Base-by-base conservation (phyloP, 2,113 vertebrate genomes). In the Prinia subflava region DNA sequence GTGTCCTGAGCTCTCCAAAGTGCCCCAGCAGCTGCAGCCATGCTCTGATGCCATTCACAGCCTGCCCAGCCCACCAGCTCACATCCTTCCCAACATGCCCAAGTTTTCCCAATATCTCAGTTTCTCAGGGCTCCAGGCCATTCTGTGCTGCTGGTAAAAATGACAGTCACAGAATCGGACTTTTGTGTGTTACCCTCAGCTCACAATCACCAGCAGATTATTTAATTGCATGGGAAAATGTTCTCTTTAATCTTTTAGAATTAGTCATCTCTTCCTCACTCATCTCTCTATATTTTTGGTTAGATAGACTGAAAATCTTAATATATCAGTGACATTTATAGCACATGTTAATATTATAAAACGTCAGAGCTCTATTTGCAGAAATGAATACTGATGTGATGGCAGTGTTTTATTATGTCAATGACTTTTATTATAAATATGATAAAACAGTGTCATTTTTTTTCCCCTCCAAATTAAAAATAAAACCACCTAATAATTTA, bases 281-380 rank as follows among this genome's bases (percentile, higher is more conserved):
- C 81, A 94, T 96, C 60, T 97, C 69, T 90, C 69, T 92, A 35
- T 97, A 98, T 97, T 98, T 98, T 97, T 97, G 97, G 98, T 97
- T 91, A 97, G 96, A 97, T 96, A 97, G 84, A 95, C 96, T 97
- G 96, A 98, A 98, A 97, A 97, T 97, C 98, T 98, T 98, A 98
- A 98, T 98, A 98, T 98, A 98, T 97, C 98, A 97, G 94, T 98
- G 98, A 98, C 98, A 98, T 98, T 98, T 98, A 97, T 98, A 98
- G 98, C 97, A 98, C 98, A 98, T 98, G 97, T 98, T 98, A 98
- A 98, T 98, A 98, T 96, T 97, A 97, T 92, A 97, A 98, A 97
- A 96, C 92, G 94, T 97, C 97, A 97, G 90, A 57, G 79, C 92
- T 97, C 97, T 98, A 98, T 98, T 98, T 98, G 98, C 96, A 97